Percentiles rank a stretch among this genome's conserved stretches.
Conservation (phyloP, 2,888 invertebrate genomes). For the Danaus chrysippus region DNA sequence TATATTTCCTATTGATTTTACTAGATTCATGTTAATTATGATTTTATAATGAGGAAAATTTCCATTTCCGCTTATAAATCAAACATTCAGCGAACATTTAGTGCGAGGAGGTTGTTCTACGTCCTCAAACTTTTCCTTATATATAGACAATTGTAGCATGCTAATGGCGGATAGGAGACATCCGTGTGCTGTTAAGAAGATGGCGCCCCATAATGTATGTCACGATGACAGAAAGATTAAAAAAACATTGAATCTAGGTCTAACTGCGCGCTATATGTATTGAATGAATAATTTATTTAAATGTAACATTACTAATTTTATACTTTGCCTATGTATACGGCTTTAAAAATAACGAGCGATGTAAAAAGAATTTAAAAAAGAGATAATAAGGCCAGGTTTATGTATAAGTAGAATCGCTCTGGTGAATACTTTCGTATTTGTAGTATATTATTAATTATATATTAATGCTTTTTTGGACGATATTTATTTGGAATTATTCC, state of each 20-base stretch:
- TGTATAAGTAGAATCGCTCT: too few species aligned
- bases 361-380: too few species aligned
- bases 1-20: too few species aligned
- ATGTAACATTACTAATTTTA: too few species aligned
- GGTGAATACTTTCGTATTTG: too few species aligned
- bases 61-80: constrained; percentile 39
- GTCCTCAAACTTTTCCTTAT: constrained; percentile 53
- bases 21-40: constrained; percentile 5
- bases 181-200: constrained; percentile 26
- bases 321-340: too few species aligned
- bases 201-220: constrained; percentile 8
- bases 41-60: constrained; percentile 41
- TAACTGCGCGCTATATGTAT: not conserved
- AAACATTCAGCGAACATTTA: constrained; percentile 45
- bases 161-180: constrained; percentile 38
- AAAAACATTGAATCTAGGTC: not conserved
- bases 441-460: too few species aligned
- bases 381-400: too few species aligned
- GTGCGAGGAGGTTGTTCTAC: constrained; percentile 45
- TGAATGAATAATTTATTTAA: constrained; percentile 2
- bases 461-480: too few species aligned
- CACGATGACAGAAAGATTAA: constrained; percentile 6
- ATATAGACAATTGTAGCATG: constrained; percentile 45
- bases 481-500: too few species aligned
- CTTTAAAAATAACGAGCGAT: too few species aligned